Evolutionary conservation across 1,140 invertebrate species (phyloP).

Genomic region (Drosophila seguyi): DNA sequence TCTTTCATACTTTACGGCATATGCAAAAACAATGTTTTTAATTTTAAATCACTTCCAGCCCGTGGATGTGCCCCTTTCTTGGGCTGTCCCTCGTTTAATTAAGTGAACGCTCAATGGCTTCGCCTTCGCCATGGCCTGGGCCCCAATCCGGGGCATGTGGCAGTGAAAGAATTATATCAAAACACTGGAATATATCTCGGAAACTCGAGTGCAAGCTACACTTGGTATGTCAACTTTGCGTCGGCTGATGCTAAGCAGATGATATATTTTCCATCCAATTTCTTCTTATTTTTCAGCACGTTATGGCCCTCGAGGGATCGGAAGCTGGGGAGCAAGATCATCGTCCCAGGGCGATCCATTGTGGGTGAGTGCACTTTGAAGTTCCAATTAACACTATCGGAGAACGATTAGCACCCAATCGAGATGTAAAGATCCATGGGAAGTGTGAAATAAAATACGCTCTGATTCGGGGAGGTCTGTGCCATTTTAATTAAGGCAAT

Average conservation of each 20-base stretch:
- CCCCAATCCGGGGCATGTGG: slow-evolving; percentile 47
- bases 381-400: slow-evolving; percentile 65
- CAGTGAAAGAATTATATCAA: slow-evolving; percentile 81
- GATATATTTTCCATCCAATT: slow-evolving; percentile 32
- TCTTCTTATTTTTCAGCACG: slow-evolving; percentile 55
- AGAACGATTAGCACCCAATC: slow-evolving; percentile 57
- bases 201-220: slow-evolving; percentile 61
- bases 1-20: slow-evolving; percentile 76
- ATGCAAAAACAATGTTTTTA: slow-evolving; percentile 75
- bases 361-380: slow-evolving; percentile 52
- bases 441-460: slow-evolving; percentile 38
- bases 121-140: slow-evolving; percentile 21
- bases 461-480: slow-evolving; percentile 35
- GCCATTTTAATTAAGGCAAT: slow-evolving; percentile 17
- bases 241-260: slow-evolving; percentile 75
- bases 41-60: slow-evolving; percentile 71
- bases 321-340: slow-evolving; percentile 25
- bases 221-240: slow-evolving; percentile 82
- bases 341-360: slow-evolving; percentile 15
- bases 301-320: slow-evolving; percentile 35
- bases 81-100: slow-evolving; percentile 62
- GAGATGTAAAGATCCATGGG: slow-evolving; percentile 32
- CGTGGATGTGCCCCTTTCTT: slow-evolving; percentile 28
- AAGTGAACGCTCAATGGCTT: slow-evolving; percentile 64
- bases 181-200: slow-evolving; percentile 58